Conservation (phyloP, 2,888 invertebrate genomes). For the Brachyopa scutellaris region DNA sequence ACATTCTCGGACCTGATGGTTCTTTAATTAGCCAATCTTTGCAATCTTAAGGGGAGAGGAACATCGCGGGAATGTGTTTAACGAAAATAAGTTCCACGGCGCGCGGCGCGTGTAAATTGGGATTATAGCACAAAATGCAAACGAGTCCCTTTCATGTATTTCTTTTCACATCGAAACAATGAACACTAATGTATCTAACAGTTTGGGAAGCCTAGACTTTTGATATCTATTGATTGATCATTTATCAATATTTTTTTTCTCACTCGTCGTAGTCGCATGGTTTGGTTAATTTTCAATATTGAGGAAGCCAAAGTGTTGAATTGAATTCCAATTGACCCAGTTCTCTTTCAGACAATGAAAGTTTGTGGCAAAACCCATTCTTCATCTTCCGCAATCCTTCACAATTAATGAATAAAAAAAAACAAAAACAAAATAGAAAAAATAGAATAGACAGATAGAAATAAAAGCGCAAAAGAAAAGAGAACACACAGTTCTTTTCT, state of each 20-base stretch:
- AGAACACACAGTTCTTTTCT: not conserved
- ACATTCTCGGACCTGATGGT: not conserved
- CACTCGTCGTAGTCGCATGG: not conserved
- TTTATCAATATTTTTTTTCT: not conserved
- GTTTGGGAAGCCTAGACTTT: no score
- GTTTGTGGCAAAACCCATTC: constrained; percentile 21
- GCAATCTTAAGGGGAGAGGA: not conserved
- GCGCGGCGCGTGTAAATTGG: no score
- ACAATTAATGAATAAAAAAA: constrained; percentile 21
- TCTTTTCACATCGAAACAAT: no score
- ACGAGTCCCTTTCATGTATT: no score
- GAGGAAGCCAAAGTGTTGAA: not conserved
- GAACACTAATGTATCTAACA: no score
- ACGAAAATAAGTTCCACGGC: no score
- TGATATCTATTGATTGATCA: no score
- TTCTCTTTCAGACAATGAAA: constrained; percentile 25
- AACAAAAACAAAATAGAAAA: not conserved
- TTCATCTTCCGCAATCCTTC: constrained; percentile 25
- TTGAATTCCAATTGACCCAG: constrained; percentile 33
- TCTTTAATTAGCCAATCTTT: constrained; percentile 3
- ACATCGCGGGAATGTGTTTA: no score
- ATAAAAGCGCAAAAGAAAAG: no score
- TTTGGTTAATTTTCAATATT: constrained; percentile 2
- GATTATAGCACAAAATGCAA: no score
- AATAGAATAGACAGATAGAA: no score